A percentile compares a stretch with the other conserved stretches of the same genome.
Conservation (phyloP, 2,797 vertebrate genomes). For the Silurus lanzhouensis region DNA sequence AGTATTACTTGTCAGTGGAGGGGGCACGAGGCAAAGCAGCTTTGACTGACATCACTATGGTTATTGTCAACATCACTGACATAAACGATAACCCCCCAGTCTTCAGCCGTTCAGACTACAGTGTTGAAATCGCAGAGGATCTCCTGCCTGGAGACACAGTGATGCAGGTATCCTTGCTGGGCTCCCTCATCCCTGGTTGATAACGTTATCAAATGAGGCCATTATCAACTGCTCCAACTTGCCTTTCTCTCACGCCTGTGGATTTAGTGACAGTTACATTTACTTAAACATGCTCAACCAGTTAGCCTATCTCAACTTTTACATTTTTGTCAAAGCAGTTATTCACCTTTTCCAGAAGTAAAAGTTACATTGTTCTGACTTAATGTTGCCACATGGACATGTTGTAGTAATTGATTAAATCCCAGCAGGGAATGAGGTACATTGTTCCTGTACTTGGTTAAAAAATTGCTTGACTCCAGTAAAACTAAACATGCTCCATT, state of each 20-base stretch:
- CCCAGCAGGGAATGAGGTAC: background rate
- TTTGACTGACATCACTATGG: constrained; percentile 83
- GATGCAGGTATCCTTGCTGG: constrained; percentile 75
- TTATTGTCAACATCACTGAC: constrained; percentile 90
- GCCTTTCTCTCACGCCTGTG: constrained; percentile 13
- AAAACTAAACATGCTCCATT: too few species aligned
- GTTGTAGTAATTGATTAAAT: background rate
- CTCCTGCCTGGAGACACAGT: constrained; percentile 79
- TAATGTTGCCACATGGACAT: background rate
- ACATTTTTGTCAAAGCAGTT: background rate
- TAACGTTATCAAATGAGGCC: constrained; percentile 33
- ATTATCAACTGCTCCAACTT: constrained; percentile 5
- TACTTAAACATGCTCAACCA: constrained; percentile 18
- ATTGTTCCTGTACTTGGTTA: too few species aligned
- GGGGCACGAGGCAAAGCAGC: constrained; percentile 82
- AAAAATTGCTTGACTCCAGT: too few species aligned
- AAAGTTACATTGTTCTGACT: background rate
- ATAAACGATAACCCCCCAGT: constrained; percentile 87
- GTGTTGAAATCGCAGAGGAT: constrained; percentile 80
- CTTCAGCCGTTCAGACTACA: constrained; percentile 81
- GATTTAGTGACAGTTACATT: constrained; percentile 25
- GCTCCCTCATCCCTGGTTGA: constrained; percentile 36
- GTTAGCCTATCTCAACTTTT: background rate
- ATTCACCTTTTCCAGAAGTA: background rate
- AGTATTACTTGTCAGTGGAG: constrained; percentile 89